Percentiles rank a stretch among this genome's conserved stretches.
Evolutionary conservation across 2,113 vertebrate genomes (phyloP).

Genomic region (Brachyistius frenatus): DNA sequence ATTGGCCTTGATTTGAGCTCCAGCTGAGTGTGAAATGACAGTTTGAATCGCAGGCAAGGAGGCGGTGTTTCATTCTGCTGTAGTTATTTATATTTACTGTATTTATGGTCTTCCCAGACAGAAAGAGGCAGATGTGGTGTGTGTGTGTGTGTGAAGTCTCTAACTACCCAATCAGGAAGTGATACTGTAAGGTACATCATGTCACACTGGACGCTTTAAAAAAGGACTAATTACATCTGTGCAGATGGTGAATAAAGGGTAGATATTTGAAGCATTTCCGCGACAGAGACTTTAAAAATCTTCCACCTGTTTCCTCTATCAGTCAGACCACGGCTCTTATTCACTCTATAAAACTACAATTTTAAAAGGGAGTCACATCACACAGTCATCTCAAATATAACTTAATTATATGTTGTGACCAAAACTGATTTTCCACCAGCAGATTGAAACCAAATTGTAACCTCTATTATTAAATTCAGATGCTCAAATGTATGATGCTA

Average conservation of each 20-base stretch:
- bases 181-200: neutral
- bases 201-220: neutral
- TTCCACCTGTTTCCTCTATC: neutral
- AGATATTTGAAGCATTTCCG: slow-evolving; percentile 1
- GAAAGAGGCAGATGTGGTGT: slow-evolving; percentile 16
- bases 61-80: slow-evolving; percentile 11
- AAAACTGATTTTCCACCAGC: slow-evolving; percentile 15
- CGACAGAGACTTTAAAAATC: slow-evolving; percentile 1
- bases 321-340: neutral
- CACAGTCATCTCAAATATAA: slow-evolving; percentile 3
- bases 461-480: slow-evolving; percentile 1
- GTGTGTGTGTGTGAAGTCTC: neutral
- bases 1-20: slow-evolving; percentile 69
- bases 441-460: slow-evolving; percentile 8
- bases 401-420: slow-evolving; percentile 21
- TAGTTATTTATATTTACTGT: slow-evolving; percentile 45
- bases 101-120: slow-evolving; percentile 19
- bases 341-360: neutral
- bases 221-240: neutral
- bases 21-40: slow-evolving; percentile 67
- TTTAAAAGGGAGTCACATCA: slow-evolving; percentile 19
- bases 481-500: too few relatives aligned
- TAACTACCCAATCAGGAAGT: neutral
- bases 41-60: slow-evolving; percentile 39
- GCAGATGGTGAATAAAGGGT: neutral